phyloP scores from a whole-genome alignment of 2,888 invertebrate genomes.

The Dendrolimus pini region DNA sequence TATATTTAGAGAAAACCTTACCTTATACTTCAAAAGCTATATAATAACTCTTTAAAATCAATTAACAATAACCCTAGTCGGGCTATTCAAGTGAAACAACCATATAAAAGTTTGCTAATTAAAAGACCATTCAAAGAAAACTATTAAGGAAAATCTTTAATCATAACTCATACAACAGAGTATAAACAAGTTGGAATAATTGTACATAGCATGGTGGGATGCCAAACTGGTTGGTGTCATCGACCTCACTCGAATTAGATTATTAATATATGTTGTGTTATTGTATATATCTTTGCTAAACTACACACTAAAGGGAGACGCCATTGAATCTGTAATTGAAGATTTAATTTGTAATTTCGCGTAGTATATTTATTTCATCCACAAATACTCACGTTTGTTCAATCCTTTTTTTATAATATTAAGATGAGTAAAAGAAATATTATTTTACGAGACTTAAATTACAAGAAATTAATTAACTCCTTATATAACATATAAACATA shows the following conservation, averaged over 20 bases:
- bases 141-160: not conserved
- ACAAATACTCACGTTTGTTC: no score
- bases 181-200: constrained; percentile 2
- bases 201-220: constrained; percentile 10
- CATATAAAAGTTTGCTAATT: not conserved
- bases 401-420: no score
- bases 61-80: not conserved
- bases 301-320: not conserved
- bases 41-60: not conserved
- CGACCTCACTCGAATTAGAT: constrained; percentile 23
- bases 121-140: not conserved
- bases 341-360: no score
- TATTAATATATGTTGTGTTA: constrained; percentile 13
- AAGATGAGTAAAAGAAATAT: no score
- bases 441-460: no score
- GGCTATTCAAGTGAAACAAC: not conserved
- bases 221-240: constrained; percentile 21
- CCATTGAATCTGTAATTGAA: not conserved
- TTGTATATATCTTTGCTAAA: not conserved
- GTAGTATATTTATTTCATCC: no score
- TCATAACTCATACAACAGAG: not conserved
- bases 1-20: no score
- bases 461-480: no score
- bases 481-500: no score
- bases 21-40: no score